A percentile compares a stretch with the other conserved stretches of the same genome.
phyloP scores from a whole-genome alignment of 1,140 invertebrate species.

The Cydia splendana region DNA sequence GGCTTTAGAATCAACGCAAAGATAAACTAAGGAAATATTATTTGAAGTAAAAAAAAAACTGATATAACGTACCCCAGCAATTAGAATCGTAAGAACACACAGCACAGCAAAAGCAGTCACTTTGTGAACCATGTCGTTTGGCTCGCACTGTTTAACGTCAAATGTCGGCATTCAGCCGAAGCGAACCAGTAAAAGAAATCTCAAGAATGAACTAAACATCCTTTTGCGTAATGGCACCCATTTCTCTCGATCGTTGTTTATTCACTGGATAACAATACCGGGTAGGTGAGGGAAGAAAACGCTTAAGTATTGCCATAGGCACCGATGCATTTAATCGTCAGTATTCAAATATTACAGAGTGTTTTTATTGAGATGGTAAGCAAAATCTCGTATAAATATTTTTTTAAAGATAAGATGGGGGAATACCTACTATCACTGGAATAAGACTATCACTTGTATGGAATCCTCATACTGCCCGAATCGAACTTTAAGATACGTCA shows the following conservation, averaged over 20 bases:
- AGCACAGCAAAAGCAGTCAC: constrained; percentile 28
- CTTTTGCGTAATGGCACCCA: constrained; percentile 41
- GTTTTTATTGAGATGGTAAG: background rate
- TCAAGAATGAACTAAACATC: constrained; percentile 46
- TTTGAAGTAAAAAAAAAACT: constrained; percentile 34
- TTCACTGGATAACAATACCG: constrained; percentile 20
- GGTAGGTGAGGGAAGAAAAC: constrained; percentile 3
- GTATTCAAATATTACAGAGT: background rate
- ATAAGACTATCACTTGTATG: no score
- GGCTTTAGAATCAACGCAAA: background rate
- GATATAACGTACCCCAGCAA: constrained; percentile 17
- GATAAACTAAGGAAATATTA: constrained; percentile 33
- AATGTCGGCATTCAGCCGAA: constrained; percentile 28
- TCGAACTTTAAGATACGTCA: no score
- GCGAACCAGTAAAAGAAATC: constrained; percentile 36
- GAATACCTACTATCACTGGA: no score
- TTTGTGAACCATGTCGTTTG: constrained; percentile 39
- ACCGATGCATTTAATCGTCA: background rate
- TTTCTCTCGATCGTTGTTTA: constrained; percentile 37
- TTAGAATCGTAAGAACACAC: constrained; percentile 12
- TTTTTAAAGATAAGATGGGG: no score
- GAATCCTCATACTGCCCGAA: no score
- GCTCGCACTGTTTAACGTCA: constrained; percentile 32
- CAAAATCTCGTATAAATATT: no score
- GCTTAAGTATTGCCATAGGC: background rate